A percentile compares a stretch with the other conserved stretches of the same genome.
Conservation (phyloP, 2,797 vertebrate species). For the Orientallactaga sibirica region DNA sequence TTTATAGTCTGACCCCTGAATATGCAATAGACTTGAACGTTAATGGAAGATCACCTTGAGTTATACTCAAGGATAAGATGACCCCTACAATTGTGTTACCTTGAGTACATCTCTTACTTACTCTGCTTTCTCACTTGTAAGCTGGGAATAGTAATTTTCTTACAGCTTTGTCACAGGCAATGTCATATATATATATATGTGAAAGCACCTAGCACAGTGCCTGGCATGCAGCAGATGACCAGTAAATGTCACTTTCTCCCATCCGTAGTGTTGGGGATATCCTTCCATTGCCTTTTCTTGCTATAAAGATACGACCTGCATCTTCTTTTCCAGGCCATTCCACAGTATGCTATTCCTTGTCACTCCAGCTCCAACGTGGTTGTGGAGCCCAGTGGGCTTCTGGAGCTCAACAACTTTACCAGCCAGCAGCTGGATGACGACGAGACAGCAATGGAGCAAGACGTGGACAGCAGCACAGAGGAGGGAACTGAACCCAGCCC, state of each 20-base stretch:
- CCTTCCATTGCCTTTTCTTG: slow-evolving; percentile 36
- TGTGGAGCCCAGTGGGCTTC: slow-evolving; percentile 98
- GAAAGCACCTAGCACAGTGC: slow-evolving; percentile 56
- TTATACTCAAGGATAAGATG: background rate
- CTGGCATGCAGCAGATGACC: background rate
- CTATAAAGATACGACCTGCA: slow-evolving; percentile 51
- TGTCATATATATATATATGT: background rate
- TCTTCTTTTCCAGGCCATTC: slow-evolving; percentile 93
- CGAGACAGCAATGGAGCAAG: slow-evolving; percentile 95
- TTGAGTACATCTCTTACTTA: slow-evolving; percentile 25
- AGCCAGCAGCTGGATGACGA: slow-evolving; percentile 97
- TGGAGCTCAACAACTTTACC: slow-evolving; percentile 98
- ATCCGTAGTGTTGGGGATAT: background rate
- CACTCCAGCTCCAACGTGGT: slow-evolving; percentile 99
- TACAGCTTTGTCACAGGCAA: background rate
- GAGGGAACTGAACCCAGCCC: slow-evolving; percentile 90
- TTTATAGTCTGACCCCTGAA: slow-evolving; percentile 45
- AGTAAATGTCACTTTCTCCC: slow-evolving; percentile 5
- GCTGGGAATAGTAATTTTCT: slow-evolving; percentile 13
- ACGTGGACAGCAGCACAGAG: slow-evolving; percentile 95
- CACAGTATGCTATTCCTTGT: slow-evolving; percentile 97
- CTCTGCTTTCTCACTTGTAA: slow-evolving; percentile 64
- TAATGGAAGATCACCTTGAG: slow-evolving; percentile 31
- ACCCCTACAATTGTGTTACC: slow-evolving; percentile 25
- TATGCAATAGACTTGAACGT: slow-evolving; percentile 37